Base-by-base conservation (phyloP, 2,797 vertebrate species). In the Microcaecilia unicolor region DNA sequence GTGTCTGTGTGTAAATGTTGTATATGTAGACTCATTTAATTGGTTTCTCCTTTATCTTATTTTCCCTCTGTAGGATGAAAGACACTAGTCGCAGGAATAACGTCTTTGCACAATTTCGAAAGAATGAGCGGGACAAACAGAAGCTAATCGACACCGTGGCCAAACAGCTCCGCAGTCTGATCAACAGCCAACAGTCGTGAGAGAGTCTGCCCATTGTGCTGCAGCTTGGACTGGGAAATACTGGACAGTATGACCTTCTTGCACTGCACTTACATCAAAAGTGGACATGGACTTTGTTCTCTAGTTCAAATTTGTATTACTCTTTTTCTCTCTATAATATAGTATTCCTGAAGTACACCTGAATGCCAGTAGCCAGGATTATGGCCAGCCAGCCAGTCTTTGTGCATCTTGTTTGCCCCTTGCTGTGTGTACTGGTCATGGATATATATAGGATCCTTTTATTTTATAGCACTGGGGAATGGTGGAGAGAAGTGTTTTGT, bases 11-110 rank as follows among this genome's bases (percentile, higher is more conserved):
- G n/a, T n/a, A n/a, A n/a, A n/a, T n/a, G n/a, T n/a, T n/a, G n/a
- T n/a, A n/a, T n/a, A n/a, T n/a, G n/a, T n/a, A n/a, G n/a, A n/a
- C n/a, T n/a, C n/a, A n/a, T n/a, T n/a, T n/a, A n/a, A n/a, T n/a
- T n/a, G n/a, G n/a, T n/a, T n/a, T n/a, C n/a, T n/a, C n/a, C n/a
- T n/a, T n/a, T n/a, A n/a, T n/a, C n/a, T n/a, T 25, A 22, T 25
- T 41, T 20, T n/a, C 52, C 22, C 33, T 41, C 50, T 20, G 2
- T 64, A 98, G 94, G 81, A 95, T 97, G 92, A 87, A 76, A 46
- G 94, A 98, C 76, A 85, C 83, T 2, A 92, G 90, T 72, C 75
- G 90, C 40, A 98, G 94, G 66, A 97, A 91, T 85, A 89, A 85
- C 33, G 78, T 98, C 65, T 95, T 98, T 19, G 87, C 90, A 21